Evolutionary conservation across 2,888 invertebrate species (phyloP), one percentile per base, ranked within the genome.

Genomic region (Esperia sulphurella): DNA sequence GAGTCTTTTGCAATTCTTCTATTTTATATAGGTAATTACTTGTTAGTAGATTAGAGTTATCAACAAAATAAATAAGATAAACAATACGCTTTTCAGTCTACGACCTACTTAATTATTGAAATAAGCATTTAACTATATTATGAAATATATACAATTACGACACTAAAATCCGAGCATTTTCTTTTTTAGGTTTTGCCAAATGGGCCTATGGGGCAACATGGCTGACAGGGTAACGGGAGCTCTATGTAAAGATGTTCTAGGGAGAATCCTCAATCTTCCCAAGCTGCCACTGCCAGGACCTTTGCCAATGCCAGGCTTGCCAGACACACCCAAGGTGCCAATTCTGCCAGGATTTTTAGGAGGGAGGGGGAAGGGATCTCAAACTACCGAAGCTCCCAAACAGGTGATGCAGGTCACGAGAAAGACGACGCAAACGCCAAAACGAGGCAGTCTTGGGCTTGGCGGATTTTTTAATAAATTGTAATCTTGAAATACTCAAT

Each of bases 191-290:
- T 92, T 91, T 63, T 94, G 94, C 63, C 91, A 94, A 75, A 93
- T 94, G 89, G 94, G 92, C 6, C 68, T 94, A 7, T 94, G 94
- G 94, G 91, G 92, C 3, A 92, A 92, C 51, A 83, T 93, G 48
- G 86, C 80, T 0, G 91, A 93, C 48, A 76, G 92, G 53, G 67
- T 94, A 14, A 84, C 91, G 48, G 91, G 91, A 28, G 67, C 85
- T 0, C 63, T 91, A 1, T 94, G 94, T 61, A 80, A 86, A 58
- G 79, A 83, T 35, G 44, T 84, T 8, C 63, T 89, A 5, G 79
- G 76, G 8, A 63, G 75, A 41, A 45, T 87, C 33, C 54, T 86
- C 35, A 75, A 79, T 14, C 51, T 78, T 10, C 70, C 66, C n/a
- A 71, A 71, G 41, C 41, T 75, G 35, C 58, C 61, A n/a, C 28